Evolutionary conservation across 2,888 invertebrate genomes (phyloP), one percentile per base, ranked within the genome.

Genomic region (Balanococcus diminutus): DNA sequence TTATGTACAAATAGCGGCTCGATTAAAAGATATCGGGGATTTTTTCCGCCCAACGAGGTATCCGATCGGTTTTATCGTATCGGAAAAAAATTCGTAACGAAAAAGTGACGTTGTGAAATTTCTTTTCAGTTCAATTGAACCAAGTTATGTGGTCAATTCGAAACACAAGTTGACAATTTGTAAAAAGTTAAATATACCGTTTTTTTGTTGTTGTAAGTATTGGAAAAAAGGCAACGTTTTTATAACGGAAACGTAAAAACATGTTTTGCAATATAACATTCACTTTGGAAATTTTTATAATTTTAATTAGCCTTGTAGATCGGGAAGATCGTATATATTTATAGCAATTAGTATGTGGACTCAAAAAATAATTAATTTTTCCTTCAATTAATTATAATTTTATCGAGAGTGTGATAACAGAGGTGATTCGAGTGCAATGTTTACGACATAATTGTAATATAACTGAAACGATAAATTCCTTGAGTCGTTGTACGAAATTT

Each of bases 1-100:
- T 42, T 51, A 67, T 67, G 19, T 28, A 67, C 67, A 67, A 67
- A 67, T 28, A 67, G 67, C 67, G 67, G 67, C 67, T 67, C 16
- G 28, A 14, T 28, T 1, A 67, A 61, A 61, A 67, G 31, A 67
- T 14, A 28, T 0, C 67, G 22, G 31, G 28, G 28, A 2, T 28
- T 28, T 61, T 61, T 28, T 67, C 28, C 67, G 14, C 31, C 14
- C 31, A 67, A n/a, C n/a, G n/a, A n/a, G n/a, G n/a, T n/a, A n/a
- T n/a, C n/a, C n/a, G n/a, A n/a, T n/a, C n/a, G n/a, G n/a, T n/a
- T n/a, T n/a, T n/a, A n/a, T n/a, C n/a, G n/a, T n/a, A n/a, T n/a
- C n/a, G n/a, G n/a, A n/a, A n/a, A n/a, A n/a, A n/a, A n/a, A n/a
- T n/a, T n/a, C n/a, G n/a, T n/a, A n/a, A n/a, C n/a, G n/a, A n/a